Conservation (phyloP, 92 coral and sea anemone genomes). For the Epizoanthus stellaris region DNA sequence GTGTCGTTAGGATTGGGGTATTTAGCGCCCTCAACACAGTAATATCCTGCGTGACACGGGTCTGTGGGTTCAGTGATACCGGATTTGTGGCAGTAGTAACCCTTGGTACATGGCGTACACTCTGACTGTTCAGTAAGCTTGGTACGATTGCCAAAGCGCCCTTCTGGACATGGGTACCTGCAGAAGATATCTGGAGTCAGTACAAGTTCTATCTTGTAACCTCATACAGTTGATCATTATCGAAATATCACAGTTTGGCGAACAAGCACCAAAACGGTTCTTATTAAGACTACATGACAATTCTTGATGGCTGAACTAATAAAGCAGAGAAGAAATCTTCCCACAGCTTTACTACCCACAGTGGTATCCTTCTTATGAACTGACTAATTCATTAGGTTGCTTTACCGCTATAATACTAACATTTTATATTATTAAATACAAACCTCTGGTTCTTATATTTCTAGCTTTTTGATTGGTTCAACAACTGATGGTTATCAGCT, state of each 20-base stretch:
- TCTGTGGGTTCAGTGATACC: constrained; percentile 89
- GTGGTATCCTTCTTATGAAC: no score
- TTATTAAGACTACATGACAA: no score
- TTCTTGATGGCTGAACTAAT: no score
- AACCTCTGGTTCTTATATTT: no score
- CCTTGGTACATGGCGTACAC: constrained; percentile 86
- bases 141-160: constrained; percentile 90
- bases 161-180: constrained; percentile 91
- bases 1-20: constrained; percentile 91
- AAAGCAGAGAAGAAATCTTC: no score
- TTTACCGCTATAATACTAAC: no score
- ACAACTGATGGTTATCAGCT: no score
- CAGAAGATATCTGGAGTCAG: neutral
- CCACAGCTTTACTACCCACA: no score
- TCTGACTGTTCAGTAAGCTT: constrained; percentile 65
- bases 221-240: neutral
- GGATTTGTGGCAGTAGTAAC: constrained; percentile 84
- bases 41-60: constrained; percentile 91
- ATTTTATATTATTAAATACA: no score
- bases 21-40: constrained; percentile 84
- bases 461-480: no score
- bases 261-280: neutral
- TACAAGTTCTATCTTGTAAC: neutral
- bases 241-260: neutral
- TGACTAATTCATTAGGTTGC: no score